phyloP scores from a whole-genome alignment of 37 sponge, comb jelly and placozoan species.

The Halisarca cf. caerulea region DNA sequence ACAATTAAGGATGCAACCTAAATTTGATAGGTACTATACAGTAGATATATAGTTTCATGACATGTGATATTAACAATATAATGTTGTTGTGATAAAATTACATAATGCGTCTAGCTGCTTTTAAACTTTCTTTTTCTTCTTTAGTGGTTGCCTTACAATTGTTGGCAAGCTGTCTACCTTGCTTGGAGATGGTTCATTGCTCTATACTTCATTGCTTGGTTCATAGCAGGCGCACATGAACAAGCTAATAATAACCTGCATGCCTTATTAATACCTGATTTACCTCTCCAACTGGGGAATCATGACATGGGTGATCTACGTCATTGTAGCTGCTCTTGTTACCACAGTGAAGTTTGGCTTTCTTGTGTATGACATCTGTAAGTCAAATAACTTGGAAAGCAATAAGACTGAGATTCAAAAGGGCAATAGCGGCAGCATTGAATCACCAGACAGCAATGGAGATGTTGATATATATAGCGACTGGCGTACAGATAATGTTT shows the following conservation, averaged over 20 bases:
- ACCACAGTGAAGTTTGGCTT: conserved; percentile 7
- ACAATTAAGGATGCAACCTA: too few species aligned
- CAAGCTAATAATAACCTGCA: neutral
- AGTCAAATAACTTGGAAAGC: neutral
- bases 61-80: too few species aligned
- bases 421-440: too few species aligned
- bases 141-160: conserved; percentile 55
- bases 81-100: too few species aligned
- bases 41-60: too few species aligned
- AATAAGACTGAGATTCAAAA: neutral
- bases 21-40: too few species aligned
- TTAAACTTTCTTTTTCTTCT: too few species aligned
- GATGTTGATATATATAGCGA: conserved; percentile 2
- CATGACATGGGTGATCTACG: conserved; percentile 24
- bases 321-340: conserved; percentile 33
- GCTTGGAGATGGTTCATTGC: conserved; percentile 44
- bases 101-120: too few species aligned
- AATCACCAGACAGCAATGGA: neutral
- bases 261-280: conserved; percentile 46
- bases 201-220: conserved; percentile 42
- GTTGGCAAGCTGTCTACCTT: conserved; percentile 37
- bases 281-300: conserved; percentile 56
- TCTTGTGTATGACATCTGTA: neutral
- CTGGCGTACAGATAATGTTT: conserved; percentile 3
- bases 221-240: neutral